phyloP scores from a whole-genome alignment of 2,888 invertebrate species.

The Lydus trimaculatus region DNA sequence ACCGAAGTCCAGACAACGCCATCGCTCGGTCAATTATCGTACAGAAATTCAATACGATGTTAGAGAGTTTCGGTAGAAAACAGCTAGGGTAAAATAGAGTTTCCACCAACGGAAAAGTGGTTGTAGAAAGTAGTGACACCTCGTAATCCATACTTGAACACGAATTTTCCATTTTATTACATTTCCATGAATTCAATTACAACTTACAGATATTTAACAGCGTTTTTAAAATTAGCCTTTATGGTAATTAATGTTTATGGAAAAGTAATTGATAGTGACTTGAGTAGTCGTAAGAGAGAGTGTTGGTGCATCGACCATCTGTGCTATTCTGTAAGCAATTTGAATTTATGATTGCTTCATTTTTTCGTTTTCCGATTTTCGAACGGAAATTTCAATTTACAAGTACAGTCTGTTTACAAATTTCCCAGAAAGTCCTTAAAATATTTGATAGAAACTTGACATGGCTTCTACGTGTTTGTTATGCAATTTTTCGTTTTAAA shows the following conservation, averaged over 20 bases:
- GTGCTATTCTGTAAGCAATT: neutral
- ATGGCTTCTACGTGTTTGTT: neutral
- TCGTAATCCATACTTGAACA: neutral
- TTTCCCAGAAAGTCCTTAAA: neutral
- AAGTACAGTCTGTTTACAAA: neutral
- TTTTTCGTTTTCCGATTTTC: neutral
- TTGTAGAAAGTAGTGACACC: neutral
- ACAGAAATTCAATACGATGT: neutral
- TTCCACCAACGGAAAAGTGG: neutral
- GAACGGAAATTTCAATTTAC: neutral
- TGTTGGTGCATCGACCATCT: neutral
- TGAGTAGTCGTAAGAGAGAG: too few relatives aligned
- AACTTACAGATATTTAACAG: neutral
- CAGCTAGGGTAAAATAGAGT: neutral
- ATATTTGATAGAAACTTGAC: neutral
- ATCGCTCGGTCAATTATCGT: neutral
- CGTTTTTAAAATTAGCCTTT: too few relatives aligned
- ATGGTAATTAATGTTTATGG: too few relatives aligned
- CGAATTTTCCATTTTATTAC: neutral
- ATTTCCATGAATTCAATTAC: neutral
- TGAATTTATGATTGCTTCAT: neutral
- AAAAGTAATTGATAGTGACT: too few relatives aligned
- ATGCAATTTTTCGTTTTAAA: neutral
- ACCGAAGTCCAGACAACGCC: neutral
- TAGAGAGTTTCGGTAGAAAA: neutral